Evolutionary conservation across 35 echinoderm and acorn worm species (phyloP).

Genomic region (Lytechinus variegatus): DNA sequence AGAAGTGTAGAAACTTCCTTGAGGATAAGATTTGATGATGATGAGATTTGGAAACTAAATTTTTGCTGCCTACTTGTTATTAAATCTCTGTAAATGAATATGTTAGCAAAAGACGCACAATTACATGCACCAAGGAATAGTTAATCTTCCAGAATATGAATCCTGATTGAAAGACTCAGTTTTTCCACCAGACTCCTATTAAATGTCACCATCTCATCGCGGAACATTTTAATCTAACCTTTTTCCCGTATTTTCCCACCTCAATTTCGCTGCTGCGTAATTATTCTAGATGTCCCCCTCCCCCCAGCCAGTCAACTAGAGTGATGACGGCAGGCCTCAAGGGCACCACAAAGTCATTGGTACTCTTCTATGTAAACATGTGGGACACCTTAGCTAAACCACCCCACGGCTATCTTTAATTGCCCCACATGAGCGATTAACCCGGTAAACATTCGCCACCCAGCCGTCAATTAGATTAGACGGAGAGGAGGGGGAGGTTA

Average conservation of each 20-base stretch:
- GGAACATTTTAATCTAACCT: neutral
- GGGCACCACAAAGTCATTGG: neutral
- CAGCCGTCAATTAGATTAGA: neutral
- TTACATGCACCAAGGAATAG: too few relatives aligned
- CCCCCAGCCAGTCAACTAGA: neutral
- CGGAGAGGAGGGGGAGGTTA: neutral
- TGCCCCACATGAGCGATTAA: constrained; percentile 9
- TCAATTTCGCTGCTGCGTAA: neutral
- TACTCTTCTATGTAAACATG: neutral
- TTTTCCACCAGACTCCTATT: too few relatives aligned
- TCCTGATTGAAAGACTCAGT: too few relatives aligned
- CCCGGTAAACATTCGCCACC: neutral
- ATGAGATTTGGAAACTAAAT: too few relatives aligned
- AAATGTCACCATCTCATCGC: too few relatives aligned
- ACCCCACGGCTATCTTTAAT: neutral
- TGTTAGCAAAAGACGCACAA: too few relatives aligned
- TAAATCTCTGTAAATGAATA: too few relatives aligned
- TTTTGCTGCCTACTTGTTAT: too few relatives aligned
- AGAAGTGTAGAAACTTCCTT: too few relatives aligned
- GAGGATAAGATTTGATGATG: too few relatives aligned
- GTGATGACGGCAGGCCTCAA: neutral
- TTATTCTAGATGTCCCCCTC: neutral
- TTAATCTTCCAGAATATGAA: too few relatives aligned
- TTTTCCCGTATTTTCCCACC: neutral
- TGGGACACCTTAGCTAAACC: neutral